Evolutionary conservation across 2,888 invertebrate genomes (phyloP).

Genomic region (Drosophila tanythrix): DNA sequence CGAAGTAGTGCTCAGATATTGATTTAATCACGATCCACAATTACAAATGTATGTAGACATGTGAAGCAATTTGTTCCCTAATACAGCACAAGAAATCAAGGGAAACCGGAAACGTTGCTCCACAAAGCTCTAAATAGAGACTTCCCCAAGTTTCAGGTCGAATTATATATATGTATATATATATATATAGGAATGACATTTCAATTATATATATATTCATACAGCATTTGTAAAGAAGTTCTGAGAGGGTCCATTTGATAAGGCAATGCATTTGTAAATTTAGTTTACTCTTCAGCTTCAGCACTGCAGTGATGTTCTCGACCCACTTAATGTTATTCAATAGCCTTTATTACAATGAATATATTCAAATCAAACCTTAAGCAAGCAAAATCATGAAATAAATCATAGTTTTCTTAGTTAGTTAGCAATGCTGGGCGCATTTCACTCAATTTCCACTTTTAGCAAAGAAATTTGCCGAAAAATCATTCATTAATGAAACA

Average conservation of each 20-base stretch:
- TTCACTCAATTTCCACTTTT: too few species aligned
- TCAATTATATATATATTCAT: neutral
- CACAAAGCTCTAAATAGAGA: neutral
- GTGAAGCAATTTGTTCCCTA: neutral
- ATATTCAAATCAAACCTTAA: too few species aligned
- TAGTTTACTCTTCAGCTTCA: neutral
- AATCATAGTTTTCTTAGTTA: too few species aligned
- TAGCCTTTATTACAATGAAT: too few species aligned
- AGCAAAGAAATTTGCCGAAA: too few species aligned
- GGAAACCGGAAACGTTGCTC: slow-evolving; percentile 1
- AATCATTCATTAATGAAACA: neutral
- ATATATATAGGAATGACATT: neutral
- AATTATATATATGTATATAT: neutral
- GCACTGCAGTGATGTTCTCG: neutral
- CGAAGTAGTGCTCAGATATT: neutral
- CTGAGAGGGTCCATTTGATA: neutral
- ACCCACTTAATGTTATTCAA: neutral
- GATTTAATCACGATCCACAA: neutral
- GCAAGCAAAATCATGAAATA: too few species aligned
- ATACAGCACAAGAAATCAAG: neutral
- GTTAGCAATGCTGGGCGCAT: too few species aligned
- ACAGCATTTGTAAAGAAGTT: neutral
- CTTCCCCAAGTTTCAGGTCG: neutral
- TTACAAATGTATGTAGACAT: neutral
- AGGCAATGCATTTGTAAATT: neutral